Evolutionary conservation across 2,113 vertebrate genomes (phyloP).

Genomic region (Electrona antarctica): DNA sequence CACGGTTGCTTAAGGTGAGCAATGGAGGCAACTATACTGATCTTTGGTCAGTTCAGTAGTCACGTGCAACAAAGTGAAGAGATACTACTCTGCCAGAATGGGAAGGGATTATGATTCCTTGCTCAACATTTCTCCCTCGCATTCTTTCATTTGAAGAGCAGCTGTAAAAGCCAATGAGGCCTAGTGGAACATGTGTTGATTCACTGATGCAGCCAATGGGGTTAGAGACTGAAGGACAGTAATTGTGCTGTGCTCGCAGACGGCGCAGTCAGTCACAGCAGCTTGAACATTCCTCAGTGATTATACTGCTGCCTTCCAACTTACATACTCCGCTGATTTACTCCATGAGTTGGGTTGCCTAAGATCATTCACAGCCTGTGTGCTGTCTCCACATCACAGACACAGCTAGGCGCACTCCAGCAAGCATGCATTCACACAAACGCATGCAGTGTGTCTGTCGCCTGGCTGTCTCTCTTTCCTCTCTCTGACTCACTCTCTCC

Average conservation of each 20-base stretch:
- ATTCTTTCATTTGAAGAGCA: slow-evolving; percentile 29
- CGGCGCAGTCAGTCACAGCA: slow-evolving; percentile 35
- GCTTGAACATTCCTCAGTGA: slow-evolving; percentile 71
- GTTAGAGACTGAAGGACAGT: slow-evolving; percentile 34
- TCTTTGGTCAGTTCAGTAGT: slow-evolving; percentile 12
- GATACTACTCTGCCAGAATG: slow-evolving; percentile 8
- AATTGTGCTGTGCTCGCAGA: slow-evolving; percentile 33
- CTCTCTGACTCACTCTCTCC: neutral
- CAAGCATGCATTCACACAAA: slow-evolving; percentile 16
- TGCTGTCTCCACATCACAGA: neutral
- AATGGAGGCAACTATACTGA: neutral
- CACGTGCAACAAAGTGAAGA: slow-evolving; percentile 9
- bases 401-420: neutral
- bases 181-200: slow-evolving; percentile 45
- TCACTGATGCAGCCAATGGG: slow-evolving; percentile 27
- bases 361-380: neutral
- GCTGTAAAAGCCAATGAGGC: slow-evolving; percentile 45
- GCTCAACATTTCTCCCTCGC: slow-evolving; percentile 14
- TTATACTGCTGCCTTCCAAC: slow-evolving; percentile 65
- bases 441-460: neutral
- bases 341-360: slow-evolving; percentile 58
- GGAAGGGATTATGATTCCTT: slow-evolving; percentile 30
- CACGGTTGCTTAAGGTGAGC: slow-evolving; percentile 16
- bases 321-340: slow-evolving; percentile 63
- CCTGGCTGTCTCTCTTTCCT: neutral